These are phyloP conservation scores for Actinia equina DNA, from an alignment of 64 coral and sea anemone genomes.

Conservation along the genomic window DNA sequence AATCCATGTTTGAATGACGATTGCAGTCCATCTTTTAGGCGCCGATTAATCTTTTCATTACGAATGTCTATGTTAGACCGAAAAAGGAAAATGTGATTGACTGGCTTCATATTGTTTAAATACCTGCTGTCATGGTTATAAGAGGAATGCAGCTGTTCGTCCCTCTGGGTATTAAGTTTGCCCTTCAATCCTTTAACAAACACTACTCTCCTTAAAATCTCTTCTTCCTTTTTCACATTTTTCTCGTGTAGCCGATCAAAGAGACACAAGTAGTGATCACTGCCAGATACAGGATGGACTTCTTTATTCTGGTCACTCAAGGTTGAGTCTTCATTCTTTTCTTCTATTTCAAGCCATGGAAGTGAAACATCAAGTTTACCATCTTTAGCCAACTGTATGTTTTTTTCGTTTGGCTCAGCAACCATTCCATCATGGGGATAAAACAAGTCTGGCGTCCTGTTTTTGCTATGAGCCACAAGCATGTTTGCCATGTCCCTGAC, in stretches of 20 bases:
- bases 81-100: slow-evolving; percentile 54
- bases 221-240: slow-evolving; percentile 34
- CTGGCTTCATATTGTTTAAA: slow-evolving; percentile 46
- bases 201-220: slow-evolving; percentile 25
- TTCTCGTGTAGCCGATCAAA: slow-evolving; percentile 64
- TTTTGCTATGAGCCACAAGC: slow-evolving; percentile 61
- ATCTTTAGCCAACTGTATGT: slow-evolving; percentile 5
- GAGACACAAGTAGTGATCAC: slow-evolving; percentile 20
- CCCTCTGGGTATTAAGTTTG: slow-evolving; percentile 26
- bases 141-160: slow-evolving; percentile 39
- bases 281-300: slow-evolving; percentile 38
- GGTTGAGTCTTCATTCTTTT: slow-evolving; percentile 1
- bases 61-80: slow-evolving; percentile 38
- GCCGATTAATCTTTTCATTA: slow-evolving; percentile 38
- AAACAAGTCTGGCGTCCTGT: slow-evolving; percentile 32
- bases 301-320: slow-evolving; percentile 7
- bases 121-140: slow-evolving; percentile 29
- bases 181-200: slow-evolving; percentile 28
- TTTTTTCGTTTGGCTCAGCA: slow-evolving; percentile 17
- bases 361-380: slow-evolving; percentile 37
- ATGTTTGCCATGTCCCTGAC: slow-evolving; percentile 71
- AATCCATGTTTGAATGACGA: slow-evolving; percentile 6
- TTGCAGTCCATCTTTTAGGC: background rate
- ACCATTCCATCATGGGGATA: slow-evolving; percentile 43
- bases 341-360: slow-evolving; percentile 40